A percentile compares a stretch with the other conserved stretches of the same genome.
Evolutionary conservation across 2,888 invertebrate genomes (phyloP).

Genomic region (Blastobasis lacticolella): DNA sequence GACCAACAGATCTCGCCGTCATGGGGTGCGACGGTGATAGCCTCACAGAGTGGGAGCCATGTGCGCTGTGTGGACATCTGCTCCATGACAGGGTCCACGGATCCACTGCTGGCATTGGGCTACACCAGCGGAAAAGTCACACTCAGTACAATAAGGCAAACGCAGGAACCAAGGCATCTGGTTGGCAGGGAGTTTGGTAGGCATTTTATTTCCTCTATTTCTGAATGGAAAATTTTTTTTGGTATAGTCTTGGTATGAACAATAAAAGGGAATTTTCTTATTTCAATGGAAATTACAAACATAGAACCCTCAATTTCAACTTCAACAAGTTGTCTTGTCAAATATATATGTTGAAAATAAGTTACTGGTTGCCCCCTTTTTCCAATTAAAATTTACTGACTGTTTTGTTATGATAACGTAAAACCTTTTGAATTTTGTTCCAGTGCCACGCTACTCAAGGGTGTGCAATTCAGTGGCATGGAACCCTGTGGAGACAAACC

Average conservation of each 20-base stretch:
- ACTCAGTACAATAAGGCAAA: conserved; percentile 84
- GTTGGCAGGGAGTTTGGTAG: conserved; percentile 85
- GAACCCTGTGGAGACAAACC: conserved; percentile 87
- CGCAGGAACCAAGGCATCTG: conserved; percentile 78
- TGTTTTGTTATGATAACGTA: no score
- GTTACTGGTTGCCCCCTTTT: no score
- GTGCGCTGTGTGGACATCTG: conserved; percentile 89
- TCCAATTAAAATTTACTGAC: no score
- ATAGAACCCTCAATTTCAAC: no score
- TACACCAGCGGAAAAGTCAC: conserved; percentile 91
- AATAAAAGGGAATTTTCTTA: no score
- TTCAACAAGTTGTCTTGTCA: no score
- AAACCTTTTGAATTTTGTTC: background rate
- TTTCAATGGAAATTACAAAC: no score
- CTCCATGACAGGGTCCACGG: conserved; percentile 83
- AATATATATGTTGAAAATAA: no score
- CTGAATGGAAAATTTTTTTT: background rate
- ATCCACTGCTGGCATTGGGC: conserved; percentile 89
- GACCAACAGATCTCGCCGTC: conserved; percentile 76
- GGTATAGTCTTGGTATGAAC: no score
- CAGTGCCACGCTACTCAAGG: conserved; percentile 88
- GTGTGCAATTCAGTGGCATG: conserved; percentile 91
- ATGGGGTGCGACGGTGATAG: conserved; percentile 79
- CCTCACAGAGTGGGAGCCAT: conserved; percentile 85
- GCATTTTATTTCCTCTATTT: conserved; percentile 6